Conservation (phyloP, 2,888 invertebrate species). For the Heteromurus nitidus region DNA sequence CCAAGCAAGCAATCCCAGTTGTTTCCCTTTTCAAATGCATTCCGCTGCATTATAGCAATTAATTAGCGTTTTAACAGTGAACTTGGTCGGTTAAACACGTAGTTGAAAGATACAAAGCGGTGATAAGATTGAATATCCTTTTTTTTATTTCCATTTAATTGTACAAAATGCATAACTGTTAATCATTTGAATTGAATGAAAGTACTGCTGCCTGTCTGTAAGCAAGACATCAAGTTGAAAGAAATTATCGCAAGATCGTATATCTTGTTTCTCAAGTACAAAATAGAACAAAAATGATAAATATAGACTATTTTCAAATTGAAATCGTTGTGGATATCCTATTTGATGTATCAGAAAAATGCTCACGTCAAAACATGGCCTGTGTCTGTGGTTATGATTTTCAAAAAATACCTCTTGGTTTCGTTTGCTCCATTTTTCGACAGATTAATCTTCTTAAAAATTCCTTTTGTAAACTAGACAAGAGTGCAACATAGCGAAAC, state of each 20-base stretch:
- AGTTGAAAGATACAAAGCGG: constrained; percentile 9
- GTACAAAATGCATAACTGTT: constrained; percentile 9
- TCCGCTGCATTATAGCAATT: constrained; percentile 1
- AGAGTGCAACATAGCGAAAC: background rate
- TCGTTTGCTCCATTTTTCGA: no score
- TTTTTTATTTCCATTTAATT: constrained; percentile 9
- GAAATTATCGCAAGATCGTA: background rate
- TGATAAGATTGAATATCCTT: constrained; percentile 13
- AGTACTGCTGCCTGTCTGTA: no score
- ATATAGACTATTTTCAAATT: constrained; percentile 1
- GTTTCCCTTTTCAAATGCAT: constrained; percentile 43
- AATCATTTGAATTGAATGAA: no score
- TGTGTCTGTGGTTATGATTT: no score
- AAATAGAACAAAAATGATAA: no score
- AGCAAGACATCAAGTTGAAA: no score
- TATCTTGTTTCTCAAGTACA: background rate
- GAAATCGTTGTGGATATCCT: constrained; percentile 26
- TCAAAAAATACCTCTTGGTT: no score
- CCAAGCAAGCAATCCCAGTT: constrained; percentile 14
- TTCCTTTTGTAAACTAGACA: no score
- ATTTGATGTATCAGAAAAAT: no score
- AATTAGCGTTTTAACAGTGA: constrained; percentile 24
- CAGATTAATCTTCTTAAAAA: no score
- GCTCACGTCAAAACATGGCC: no score
- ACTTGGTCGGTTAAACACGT: constrained; percentile 23